Base-by-base conservation (phyloP, 1,140 invertebrate genomes). In the Spodoptera frugiperda region DNA sequence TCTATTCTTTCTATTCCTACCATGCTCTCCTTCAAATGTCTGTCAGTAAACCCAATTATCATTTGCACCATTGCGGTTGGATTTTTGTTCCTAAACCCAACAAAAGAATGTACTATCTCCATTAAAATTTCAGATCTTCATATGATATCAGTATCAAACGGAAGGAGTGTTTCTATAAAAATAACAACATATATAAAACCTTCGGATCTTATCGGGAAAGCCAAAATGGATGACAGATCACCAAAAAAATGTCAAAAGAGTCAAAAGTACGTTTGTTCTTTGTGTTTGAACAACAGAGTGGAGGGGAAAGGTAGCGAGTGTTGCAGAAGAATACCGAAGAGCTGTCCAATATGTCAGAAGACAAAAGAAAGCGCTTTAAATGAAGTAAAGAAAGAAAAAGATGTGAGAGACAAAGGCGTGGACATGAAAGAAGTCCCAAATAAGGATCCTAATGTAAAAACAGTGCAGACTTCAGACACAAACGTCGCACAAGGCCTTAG, bases 401-500 rank as follows among this genome's bases (percentile, higher is more conserved):
- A 49, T 14, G 14, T 9, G 30, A 15, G 2, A n/a, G 67, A 61
- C 19, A 77, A n/a, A 25, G 14, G 48, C 5, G 19, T n/a, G n/a
- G n/a, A n/a, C n/a, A n/a, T n/a, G n/a, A n/a, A n/a, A n/a, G n/a
- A n/a, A n/a, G n/a, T 0, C 2, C 9, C 9, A 48, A 11, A 4
- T 19, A 33, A 57, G 44, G 19, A 46, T 3, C 54, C 33, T 51
- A 78, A 67, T 48, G 59, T 30, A n/a, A 88, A 86, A 78, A 78
- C 72, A 2, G 78, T 87, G 19, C 88, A 89, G 79, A 88, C 87
- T 1, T 84, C 87, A 9, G 67, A 86, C 33, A 71, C 84, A 33
- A 84, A 93, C 70, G 67, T 88, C 6, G 70, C 80, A 15, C 84
- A 89, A 82, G 86, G 89, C 15, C 59, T 93, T 9, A 87, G 79